Evolutionary conservation across 1,140 invertebrate species (phyloP).

Genomic region (Zeugodacus cucurbitae): DNA sequence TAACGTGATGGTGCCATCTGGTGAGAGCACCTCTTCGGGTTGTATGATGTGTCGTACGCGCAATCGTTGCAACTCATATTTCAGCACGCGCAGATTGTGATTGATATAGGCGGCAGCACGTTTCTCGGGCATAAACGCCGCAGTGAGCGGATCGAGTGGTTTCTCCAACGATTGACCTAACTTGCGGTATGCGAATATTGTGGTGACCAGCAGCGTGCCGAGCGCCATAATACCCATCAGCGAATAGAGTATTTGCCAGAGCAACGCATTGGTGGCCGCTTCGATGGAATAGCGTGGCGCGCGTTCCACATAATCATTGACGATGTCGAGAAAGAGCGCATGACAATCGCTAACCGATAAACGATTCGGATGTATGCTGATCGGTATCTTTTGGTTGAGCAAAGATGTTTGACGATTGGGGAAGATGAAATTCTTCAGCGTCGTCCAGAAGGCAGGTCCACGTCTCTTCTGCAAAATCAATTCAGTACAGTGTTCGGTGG

Average conservation of each 20-base stretch:
- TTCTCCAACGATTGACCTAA: neutral
- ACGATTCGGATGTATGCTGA: slow-evolving; percentile 31
- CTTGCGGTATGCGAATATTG: slow-evolving; percentile 11
- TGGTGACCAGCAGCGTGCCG: neutral
- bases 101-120: neutral
- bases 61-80: neutral
- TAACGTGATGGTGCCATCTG: neutral
- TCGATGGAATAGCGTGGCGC: slow-evolving; percentile 39
- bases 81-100: slow-evolving; percentile 9
- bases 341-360: slow-evolving; percentile 25
- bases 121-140: neutral
- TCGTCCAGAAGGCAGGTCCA: neutral
- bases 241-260: slow-evolving; percentile 33
- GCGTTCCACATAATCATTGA: slow-evolving; percentile 38
- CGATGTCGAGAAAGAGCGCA: slow-evolving; percentile 34
- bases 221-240: slow-evolving; percentile 37
- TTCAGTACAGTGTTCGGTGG: slow-evolving; percentile 32
- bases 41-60: neutral
- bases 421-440: slow-evolving; percentile 41
- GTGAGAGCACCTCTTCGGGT: slow-evolving; percentile 15
- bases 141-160: neutral
- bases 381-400: slow-evolving; percentile 29
- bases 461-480: neutral
- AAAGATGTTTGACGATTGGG: slow-evolving; percentile 20
- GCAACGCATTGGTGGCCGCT: neutral